Evolutionary conservation across 1,140 invertebrate species (phyloP).

Genomic region (Drosophila simulans): DNA sequence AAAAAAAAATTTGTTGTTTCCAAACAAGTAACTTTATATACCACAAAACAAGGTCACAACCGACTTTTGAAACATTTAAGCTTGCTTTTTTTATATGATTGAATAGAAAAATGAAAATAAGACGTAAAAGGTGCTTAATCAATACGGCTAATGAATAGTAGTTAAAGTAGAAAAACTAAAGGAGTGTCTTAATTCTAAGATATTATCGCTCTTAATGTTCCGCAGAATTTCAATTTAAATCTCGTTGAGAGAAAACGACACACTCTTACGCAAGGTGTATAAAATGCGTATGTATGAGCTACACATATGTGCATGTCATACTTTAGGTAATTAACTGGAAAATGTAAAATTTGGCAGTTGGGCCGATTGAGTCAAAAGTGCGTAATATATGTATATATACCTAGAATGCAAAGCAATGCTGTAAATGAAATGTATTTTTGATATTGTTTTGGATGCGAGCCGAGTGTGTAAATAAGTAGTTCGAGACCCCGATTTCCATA

Average conservation of each 20-base stretch:
- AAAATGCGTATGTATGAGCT: not conserved
- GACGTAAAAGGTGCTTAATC: not conserved
- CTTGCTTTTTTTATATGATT: not conserved
- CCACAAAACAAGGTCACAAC: not conserved
- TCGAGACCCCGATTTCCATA: conserved; percentile 22
- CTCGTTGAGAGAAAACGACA: not conserved
- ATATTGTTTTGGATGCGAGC: conserved; percentile 1
- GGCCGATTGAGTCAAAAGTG: conserved; percentile 4
- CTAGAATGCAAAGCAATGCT: conserved; percentile 27
- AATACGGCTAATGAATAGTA: conserved; percentile 7
- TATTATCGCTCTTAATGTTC: not conserved
- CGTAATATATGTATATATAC: conserved; percentile 3
- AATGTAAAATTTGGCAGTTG: not conserved
- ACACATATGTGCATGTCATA: not conserved
- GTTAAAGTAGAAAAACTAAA: not conserved
- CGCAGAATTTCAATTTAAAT: not conserved
- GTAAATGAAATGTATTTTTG: conserved; percentile 29
- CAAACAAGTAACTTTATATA: not conserved
- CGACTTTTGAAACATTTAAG: not conserved
- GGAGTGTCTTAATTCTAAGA: not conserved
- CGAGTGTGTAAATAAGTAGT: conserved; percentile 40
- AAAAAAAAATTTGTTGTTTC: not conserved
- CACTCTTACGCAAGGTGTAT: not conserved
- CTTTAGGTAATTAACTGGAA: conserved; percentile 3
- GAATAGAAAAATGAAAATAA: not conserved